Base-by-base conservation (phyloP, 2,888 invertebrate species). In the Teleogryllus oceanicus region DNA sequence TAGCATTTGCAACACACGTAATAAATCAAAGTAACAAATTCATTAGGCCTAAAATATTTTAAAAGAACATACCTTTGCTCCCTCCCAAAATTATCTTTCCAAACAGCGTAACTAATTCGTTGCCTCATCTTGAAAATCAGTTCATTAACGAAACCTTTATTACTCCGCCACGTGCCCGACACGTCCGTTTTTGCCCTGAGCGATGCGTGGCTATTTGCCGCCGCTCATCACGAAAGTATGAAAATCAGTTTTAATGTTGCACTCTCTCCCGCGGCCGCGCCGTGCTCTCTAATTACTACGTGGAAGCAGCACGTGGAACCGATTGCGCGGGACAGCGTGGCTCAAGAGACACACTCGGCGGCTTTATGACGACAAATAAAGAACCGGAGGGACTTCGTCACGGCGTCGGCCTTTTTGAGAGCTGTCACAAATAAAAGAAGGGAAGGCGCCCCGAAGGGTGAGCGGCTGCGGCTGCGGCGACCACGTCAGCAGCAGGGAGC, bases 341-440 rank as follows among this genome's bases (percentile, higher is more conserved):
- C 13, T 37, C 37, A 8, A 5, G 62, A 62, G 62, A 62, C 62
- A 62, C 62, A 62, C 62, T 62, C 62, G 62, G 16, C 62, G 62
- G 62, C 62, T 62, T 62, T 62, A 62, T 62, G 62, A 62, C 62
- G 62, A 18, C 62, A 62, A 62, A 62, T 62, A 62, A 62, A 62
- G n/a, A 13, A 62, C 4, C 62, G 62, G n/a, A 13, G 16, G 62
- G 62, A 13, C 62, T 62, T 62, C 62, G 62, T 62, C 62, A 62
- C 62, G 62, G 8, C 62, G n/a, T 8, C n/a, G 62, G 62, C 62
- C 62, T 62, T 62, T 62, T 62, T 13, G n/a, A 62, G 62, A n/a
- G 62, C 62, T 62, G 13, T 62, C 62, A 13, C 62, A 62, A n/a
- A n/a, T 18, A n/a, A n/a, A 62, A 62, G 62, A 62, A n/a, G n/a